phyloP scores from a whole-genome alignment of 2,888 invertebrate genomes.

The Ashinkailepas kermadecensis region DNA sequence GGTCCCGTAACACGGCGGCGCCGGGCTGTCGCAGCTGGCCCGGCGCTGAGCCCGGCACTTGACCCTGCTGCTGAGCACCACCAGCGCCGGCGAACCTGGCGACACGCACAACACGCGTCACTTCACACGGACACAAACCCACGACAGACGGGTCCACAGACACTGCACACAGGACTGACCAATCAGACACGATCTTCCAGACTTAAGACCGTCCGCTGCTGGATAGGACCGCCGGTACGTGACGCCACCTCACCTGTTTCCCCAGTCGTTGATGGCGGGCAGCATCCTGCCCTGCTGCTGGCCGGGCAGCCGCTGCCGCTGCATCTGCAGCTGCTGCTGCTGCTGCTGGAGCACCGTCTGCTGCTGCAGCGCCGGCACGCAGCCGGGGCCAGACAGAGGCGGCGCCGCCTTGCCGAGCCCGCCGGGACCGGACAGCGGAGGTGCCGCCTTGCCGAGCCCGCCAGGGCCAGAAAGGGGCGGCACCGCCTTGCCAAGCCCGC shows the following conservation, averaged over 20 bases:
- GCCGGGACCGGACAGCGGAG: constrained; percentile 42
- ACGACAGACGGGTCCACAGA: no score
- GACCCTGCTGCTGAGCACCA: no score
- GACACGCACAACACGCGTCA: neutral
- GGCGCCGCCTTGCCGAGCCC: constrained; percentile 63
- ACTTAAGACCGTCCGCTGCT: no score
- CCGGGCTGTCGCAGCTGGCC: neutral
- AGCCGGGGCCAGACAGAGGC: constrained; percentile 35
- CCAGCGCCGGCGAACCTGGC: neutral
- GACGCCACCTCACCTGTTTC: constrained; percentile 36
- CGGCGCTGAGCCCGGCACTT: neutral
- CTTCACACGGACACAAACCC: no score
- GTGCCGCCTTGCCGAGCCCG: no score
- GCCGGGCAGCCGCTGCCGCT: neutral
- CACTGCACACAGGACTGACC: neutral
- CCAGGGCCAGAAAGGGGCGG: no score
- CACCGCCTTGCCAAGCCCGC: no score
- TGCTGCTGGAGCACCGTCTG: constrained; percentile 35
- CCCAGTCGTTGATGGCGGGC: constrained; percentile 48
- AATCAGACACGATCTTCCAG: no score
- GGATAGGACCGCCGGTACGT: no score
- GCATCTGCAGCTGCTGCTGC: constrained; percentile 35
- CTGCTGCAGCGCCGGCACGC: no score
- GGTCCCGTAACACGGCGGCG: neutral
- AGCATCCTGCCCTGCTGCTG: constrained; percentile 30